Evolutionary conservation across 2,113 vertebrate species (phyloP).

Genomic region (Coptodon rendalli): DNA sequence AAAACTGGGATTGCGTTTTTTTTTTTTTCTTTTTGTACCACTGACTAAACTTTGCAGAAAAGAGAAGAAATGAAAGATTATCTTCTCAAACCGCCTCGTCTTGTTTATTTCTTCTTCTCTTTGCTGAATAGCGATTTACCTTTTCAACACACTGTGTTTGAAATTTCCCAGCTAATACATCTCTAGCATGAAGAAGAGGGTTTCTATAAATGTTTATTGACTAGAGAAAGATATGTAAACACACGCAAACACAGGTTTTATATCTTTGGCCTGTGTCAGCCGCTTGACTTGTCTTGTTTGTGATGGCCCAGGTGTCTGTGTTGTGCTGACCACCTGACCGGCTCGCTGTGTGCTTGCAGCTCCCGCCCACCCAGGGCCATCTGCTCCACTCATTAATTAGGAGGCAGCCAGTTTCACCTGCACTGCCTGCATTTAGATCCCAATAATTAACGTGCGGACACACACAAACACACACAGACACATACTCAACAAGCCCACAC

Average conservation of each 20-base stretch:
- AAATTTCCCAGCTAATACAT: not conserved
- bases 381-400: slow-evolving; percentile 77
- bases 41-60: not conserved
- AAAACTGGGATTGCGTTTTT: not conserved
- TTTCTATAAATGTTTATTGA: not conserved
- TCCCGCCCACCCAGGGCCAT: slow-evolving; percentile 72
- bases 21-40: not conserved
- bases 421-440: slow-evolving; percentile 72
- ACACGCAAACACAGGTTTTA: not conserved
- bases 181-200: not conserved
- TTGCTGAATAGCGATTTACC: not conserved
- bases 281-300: slow-evolving; percentile 46
- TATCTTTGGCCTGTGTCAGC: slow-evolving; percentile 11
- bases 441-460: slow-evolving; percentile 63
- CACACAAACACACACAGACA: slow-evolving; percentile 35
- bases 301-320: slow-evolving; percentile 68
- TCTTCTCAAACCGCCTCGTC: not conserved
- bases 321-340: slow-evolving; percentile 72
- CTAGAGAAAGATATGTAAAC: not conserved
- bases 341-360: slow-evolving; percentile 47
- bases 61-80: not conserved
- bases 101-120: not conserved
- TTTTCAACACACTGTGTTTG: not conserved
- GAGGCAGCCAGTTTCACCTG: slow-evolving; percentile 76
- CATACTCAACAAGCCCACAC: slow-evolving; percentile 30